Percentiles rank a stretch among this genome's conserved stretches.
Conservation (phyloP, 2,113 vertebrate genomes). For the Tylochromis polylepis region DNA sequence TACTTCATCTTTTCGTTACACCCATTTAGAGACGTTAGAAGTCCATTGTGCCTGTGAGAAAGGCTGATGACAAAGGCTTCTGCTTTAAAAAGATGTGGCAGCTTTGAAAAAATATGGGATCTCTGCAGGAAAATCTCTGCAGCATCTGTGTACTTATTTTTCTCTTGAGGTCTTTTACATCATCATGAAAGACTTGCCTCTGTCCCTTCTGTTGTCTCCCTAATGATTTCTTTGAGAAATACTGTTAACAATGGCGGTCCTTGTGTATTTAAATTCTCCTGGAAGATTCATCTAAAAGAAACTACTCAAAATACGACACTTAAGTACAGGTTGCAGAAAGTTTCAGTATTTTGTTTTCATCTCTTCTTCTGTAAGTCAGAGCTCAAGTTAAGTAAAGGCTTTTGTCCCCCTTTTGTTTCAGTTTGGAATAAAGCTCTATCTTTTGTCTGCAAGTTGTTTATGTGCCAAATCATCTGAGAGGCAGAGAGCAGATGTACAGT, state of each 20-base stretch:
- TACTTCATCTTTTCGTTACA: neutral
- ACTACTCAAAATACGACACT: neutral
- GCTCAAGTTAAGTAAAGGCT: neutral
- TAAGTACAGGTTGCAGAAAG: neutral
- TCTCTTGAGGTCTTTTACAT: neutral
- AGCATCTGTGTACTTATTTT: neutral
- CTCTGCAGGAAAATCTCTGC: neutral
- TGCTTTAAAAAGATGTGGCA: neutral
- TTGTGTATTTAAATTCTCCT: neutral
- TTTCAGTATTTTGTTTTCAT: neutral
- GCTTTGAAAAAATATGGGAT: neutral
- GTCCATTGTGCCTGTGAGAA: neutral
- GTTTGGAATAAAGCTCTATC: neutral
- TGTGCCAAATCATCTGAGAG: neutral
- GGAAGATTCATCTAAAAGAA: neutral
- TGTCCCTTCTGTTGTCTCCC: neutral
- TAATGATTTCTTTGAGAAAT: neutral
- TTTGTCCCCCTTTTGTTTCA: neutral
- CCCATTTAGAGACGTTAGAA: slow-evolving; percentile 1
- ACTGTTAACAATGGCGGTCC: neutral
- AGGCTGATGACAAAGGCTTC: neutral
- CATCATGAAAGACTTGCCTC: neutral
- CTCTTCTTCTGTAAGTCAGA: neutral
- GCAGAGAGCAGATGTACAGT: neutral
- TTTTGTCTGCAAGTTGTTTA: neutral